Percentiles rank a stretch among this genome's conserved stretches.
phyloP scores from a whole-genome alignment of 2,888 invertebrate species.

The Oasisia sp. region DNA sequence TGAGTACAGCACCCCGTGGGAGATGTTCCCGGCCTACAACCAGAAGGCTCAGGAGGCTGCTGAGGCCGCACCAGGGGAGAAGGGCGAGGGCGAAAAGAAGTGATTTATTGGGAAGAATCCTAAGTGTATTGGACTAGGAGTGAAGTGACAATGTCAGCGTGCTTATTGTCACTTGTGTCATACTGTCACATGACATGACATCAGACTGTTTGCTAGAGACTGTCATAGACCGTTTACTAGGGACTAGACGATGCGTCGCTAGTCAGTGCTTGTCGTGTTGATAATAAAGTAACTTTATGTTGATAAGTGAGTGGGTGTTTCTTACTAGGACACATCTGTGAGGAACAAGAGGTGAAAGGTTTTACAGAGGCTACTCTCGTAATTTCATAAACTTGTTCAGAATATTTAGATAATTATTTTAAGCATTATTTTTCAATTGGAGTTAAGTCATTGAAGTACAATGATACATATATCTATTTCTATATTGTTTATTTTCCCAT shows the following conservation, averaged over 20 bases:
- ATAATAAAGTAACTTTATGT: neutral
- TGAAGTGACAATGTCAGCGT: neutral
- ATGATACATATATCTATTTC: too few relatives aligned
- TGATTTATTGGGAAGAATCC: neutral
- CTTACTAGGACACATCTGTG: neutral
- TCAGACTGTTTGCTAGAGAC: neutral
- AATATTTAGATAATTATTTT: neutral
- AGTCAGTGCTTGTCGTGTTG: neutral
- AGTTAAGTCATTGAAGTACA: too few relatives aligned
- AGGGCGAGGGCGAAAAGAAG: neutral
- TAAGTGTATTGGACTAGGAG: slow-evolving; percentile 12
- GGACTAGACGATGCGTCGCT: neutral
- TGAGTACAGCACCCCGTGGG: slow-evolving; percentile 97
- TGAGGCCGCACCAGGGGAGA: neutral
- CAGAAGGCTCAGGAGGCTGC: neutral
- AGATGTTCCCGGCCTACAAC: slow-evolving; percentile 83
- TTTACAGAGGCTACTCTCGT: neutral
- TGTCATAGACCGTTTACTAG: neutral
- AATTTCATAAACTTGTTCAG: neutral
- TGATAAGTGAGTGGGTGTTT: neutral
- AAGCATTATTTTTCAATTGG: neutral
- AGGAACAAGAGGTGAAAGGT: neutral
- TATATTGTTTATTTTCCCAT: too few relatives aligned
- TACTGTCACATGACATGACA: neutral
- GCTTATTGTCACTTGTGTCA: neutral